A percentile compares a stretch with the other conserved stretches of the same genome.
Evolutionary conservation across 2,113 vertebrate genomes (phyloP).

Genomic region (Brachirus orientalis): DNA sequence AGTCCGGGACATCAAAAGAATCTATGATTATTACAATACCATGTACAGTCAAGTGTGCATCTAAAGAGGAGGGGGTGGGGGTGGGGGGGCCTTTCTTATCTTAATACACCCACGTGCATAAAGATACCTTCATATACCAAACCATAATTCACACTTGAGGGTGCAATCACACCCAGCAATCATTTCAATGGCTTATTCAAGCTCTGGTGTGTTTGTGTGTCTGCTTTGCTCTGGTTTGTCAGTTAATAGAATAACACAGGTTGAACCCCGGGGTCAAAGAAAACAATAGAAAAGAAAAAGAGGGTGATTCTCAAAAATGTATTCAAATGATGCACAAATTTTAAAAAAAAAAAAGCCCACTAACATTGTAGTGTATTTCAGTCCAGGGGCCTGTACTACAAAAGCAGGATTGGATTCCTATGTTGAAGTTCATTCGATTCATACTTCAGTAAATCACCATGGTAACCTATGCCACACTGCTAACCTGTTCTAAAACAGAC

Average conservation of each 20-base stretch:
- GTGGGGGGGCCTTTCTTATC: slow-evolving; percentile 44
- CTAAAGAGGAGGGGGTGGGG: background rate
- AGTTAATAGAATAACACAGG: slow-evolving; percentile 13
- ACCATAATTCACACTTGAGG: slow-evolving; percentile 39
- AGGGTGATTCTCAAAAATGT: background rate
- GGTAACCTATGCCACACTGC: too few relatives aligned
- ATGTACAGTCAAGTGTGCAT: slow-evolving; percentile 47
- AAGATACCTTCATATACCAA: slow-evolving; percentile 45
- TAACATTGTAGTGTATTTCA: too few relatives aligned
- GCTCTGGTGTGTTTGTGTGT: slow-evolving; percentile 12
- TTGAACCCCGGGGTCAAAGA: background rate
- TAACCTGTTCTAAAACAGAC: too few relatives aligned
- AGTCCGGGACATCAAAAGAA: slow-evolving; percentile 71
- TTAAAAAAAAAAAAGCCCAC: background rate
- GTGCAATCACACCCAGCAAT: slow-evolving; percentile 5
- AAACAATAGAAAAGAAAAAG: background rate
- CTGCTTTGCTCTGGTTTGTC: background rate
- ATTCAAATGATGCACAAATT: background rate
- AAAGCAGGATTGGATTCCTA: too few relatives aligned
- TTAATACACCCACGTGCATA: slow-evolving; percentile 50
- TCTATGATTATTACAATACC: slow-evolving; percentile 72
- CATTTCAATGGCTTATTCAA: slow-evolving; percentile 24
- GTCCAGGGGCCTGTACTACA: too few relatives aligned
- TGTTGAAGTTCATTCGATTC: too few relatives aligned
- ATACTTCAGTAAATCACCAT: too few relatives aligned